These are phyloP conservation scores for Nycticebus coucang DNA, from an alignment of 2,113 vertebrate species.

Conservation along the genomic window DNA sequence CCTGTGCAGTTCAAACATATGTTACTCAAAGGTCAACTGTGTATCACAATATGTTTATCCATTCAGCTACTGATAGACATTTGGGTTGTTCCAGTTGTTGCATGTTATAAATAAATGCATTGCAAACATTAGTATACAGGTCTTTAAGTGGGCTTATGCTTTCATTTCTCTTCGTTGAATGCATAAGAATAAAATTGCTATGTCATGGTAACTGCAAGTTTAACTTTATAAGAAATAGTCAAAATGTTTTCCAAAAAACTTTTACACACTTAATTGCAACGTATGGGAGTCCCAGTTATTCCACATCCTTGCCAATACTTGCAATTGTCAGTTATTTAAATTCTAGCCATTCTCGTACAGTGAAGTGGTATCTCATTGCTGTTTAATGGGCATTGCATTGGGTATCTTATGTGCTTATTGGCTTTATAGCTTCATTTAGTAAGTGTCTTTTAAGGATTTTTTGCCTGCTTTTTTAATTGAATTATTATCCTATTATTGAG, in stretches of 20 bases:
- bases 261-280: background rate
- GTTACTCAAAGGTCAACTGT: background rate
- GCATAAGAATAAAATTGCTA: background rate
- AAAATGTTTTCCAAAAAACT: background rate
- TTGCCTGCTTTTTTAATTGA: background rate
- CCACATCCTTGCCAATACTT: background rate
- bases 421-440: background rate
- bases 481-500: background rate
- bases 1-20: background rate
- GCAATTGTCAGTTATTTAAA: background rate
- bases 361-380: background rate
- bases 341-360: background rate
- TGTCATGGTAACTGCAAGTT: background rate
- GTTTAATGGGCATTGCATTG: background rate
- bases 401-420: background rate
- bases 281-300: background rate
- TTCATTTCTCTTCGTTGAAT: background rate
- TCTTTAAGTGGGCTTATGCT: background rate
- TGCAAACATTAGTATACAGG: background rate
- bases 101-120: background rate
- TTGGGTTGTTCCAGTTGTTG: background rate
- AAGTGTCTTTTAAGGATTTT: background rate
- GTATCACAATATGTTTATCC: background rate
- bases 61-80: background rate
- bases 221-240: background rate